These are phyloP conservation scores for Bombus superbus DNA, from an alignment of 1,140 invertebrate genomes.

Conservation along the genomic window DNA sequence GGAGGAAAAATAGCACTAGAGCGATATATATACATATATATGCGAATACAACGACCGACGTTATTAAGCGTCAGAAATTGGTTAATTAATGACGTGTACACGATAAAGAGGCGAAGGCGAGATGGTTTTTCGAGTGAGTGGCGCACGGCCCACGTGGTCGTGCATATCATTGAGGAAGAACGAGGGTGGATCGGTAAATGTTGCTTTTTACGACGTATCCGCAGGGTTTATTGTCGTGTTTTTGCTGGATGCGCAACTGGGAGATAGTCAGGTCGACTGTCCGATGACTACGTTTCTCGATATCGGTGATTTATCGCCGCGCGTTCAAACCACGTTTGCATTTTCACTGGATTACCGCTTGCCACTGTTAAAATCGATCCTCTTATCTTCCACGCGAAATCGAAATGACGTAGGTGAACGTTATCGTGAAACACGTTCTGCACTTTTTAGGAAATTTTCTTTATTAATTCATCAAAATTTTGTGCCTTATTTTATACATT, in stretches of 20 bases:
- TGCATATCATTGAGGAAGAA: conserved; percentile 36
- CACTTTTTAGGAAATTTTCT: background rate
- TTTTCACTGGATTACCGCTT: conserved; percentile 34
- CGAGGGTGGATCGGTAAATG: conserved; percentile 20
- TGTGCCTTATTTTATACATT: background rate
- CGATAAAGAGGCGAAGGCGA: conserved; percentile 5
- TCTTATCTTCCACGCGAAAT: background rate
- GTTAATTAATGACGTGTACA: conserved; percentile 25
- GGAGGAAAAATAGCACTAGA: too few species aligned
- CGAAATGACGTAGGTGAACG: background rate
- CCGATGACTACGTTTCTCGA: conserved; percentile 45
- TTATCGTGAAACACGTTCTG: background rate
- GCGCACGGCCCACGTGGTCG: conserved; percentile 18
- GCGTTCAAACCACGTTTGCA: conserved; percentile 8
- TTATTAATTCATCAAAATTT: background rate
- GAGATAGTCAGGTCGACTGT: conserved; percentile 12
- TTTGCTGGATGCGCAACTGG: background rate
- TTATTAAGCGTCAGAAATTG: conserved; percentile 12
- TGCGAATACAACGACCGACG: background rate
- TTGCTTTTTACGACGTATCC: conserved; percentile 20
- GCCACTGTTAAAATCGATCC: conserved; percentile 15
- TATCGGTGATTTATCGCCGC: conserved; percentile 43
- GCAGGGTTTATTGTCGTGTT: conserved; percentile 29
- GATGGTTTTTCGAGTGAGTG: background rate
- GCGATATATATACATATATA: background rate